Evolutionary conservation across 2,888 invertebrate genomes (phyloP).

Genomic region (Tiphia femorata): DNA sequence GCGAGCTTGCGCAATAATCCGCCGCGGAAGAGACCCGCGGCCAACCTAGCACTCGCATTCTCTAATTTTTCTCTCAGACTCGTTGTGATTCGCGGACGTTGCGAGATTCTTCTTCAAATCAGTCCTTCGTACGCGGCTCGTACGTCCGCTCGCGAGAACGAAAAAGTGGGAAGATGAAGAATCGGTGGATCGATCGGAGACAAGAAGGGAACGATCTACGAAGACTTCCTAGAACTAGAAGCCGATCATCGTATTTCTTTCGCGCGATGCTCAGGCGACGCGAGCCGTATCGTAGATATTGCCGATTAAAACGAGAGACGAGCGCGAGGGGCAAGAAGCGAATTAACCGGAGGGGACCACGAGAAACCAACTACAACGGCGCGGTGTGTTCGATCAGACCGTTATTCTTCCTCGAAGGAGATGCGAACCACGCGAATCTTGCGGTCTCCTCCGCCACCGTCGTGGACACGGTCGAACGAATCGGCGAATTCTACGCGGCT

Average conservation of each 20-base stretch:
- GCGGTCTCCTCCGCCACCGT: too few relatives aligned
- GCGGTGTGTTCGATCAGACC: constrained; percentile 12
- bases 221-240: too few relatives aligned
- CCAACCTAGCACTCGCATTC: constrained; percentile 21
- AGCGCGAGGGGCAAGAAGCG: background rate
- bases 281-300: constrained; percentile 1
- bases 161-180: too few relatives aligned
- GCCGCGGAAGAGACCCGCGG: constrained; percentile 13
- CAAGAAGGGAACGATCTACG: too few relatives aligned
- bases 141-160: too few relatives aligned
- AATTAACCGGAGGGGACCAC: background rate
- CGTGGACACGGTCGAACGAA: constrained; percentile 21
- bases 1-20: constrained; percentile 27
- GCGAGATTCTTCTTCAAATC: too few relatives aligned
- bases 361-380: too few relatives aligned
- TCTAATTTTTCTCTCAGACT: constrained; percentile 24
- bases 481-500: constrained; percentile 30
- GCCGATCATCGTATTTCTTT: too few relatives aligned
- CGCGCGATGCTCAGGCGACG: too few relatives aligned
- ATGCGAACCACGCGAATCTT: constrained; percentile 1
- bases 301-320: background rate
- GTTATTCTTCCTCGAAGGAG: constrained; percentile 24
- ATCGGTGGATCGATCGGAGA: too few relatives aligned
- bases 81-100: too few relatives aligned
- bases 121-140: too few relatives aligned